phyloP scores from a whole-genome alignment of 2,113 vertebrate genomes.

The Fregata magnificens region DNA sequence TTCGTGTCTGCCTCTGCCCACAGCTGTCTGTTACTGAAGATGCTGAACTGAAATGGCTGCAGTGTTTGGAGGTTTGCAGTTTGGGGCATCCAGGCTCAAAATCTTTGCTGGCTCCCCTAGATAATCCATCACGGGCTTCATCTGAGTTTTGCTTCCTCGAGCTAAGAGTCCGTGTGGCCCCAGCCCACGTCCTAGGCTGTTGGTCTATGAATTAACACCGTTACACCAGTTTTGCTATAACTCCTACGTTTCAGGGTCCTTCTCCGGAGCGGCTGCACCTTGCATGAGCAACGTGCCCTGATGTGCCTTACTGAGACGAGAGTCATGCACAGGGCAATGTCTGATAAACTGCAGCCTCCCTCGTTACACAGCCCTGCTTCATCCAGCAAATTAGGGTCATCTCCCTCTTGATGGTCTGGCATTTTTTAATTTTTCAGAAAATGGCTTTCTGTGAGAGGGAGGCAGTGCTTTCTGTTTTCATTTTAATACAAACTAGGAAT shows the following conservation, averaged over 20 bases:
- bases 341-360: neutral
- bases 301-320: too few species aligned
- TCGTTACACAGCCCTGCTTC: neutral
- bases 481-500: neutral
- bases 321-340: neutral
- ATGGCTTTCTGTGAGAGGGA: neutral
- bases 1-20: neutral
- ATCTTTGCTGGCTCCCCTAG: neutral
- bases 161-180: neutral
- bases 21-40: neutral
- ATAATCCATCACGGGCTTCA: neutral
- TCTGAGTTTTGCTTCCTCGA: neutral
- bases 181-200: neutral
- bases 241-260: neutral
- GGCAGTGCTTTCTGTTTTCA: neutral
- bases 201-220: neutral
- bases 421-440: neutral
- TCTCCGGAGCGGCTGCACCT: neutral
- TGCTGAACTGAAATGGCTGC: neutral
- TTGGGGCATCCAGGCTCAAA: neutral
- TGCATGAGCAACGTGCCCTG: neutral
- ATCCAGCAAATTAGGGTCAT: neutral
- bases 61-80: neutral
- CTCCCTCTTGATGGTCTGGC: neutral
- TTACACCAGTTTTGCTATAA: neutral